Conservation (phyloP, 2,888 invertebrate genomes). For the Lepas anatifera region DNA sequence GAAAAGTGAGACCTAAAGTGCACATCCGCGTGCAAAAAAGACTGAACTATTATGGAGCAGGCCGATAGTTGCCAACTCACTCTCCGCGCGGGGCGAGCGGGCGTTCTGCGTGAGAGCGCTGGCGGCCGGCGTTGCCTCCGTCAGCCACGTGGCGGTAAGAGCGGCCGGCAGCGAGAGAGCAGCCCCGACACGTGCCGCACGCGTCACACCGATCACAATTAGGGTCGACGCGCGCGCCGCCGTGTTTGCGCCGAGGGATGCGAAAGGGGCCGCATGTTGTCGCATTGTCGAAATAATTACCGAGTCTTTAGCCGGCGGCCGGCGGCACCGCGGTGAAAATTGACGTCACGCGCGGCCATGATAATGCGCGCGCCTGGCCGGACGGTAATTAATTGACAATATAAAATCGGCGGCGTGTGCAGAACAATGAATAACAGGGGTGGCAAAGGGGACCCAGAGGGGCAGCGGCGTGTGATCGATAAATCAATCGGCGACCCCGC, state of each 20-base stretch:
- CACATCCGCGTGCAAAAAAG: too few species aligned
- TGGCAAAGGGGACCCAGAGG: not conserved
- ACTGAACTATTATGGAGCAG: too few species aligned
- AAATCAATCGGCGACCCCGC: not conserved
- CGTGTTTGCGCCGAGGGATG: not conserved
- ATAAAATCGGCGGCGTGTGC: conserved; percentile 7
- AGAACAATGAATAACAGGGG: conserved; percentile 6
- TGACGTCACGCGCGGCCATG: not conserved
- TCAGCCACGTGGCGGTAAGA: not conserved
- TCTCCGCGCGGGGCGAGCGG: too few species aligned
- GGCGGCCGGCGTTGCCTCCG: too few species aligned
- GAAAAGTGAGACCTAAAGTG: too few species aligned
- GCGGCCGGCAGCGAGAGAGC: not conserved
- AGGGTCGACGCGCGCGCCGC: not conserved
- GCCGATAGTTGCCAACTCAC: too few species aligned
- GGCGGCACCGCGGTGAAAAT: not conserved
- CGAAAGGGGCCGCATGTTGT: not conserved
- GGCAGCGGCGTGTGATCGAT: not conserved
- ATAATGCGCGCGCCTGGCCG: not conserved
- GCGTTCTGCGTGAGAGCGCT: too few species aligned
- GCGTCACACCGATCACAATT: not conserved
- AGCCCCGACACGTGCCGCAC: not conserved
- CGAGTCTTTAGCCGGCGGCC: not conserved
- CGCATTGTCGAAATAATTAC: conserved; percentile 3
- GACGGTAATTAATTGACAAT: conserved; percentile 8